Percentiles rank a stretch among this genome's conserved stretches.
Conservation (phyloP, 2,113 vertebrate genomes). For the Mormyrus lacerda region DNA sequence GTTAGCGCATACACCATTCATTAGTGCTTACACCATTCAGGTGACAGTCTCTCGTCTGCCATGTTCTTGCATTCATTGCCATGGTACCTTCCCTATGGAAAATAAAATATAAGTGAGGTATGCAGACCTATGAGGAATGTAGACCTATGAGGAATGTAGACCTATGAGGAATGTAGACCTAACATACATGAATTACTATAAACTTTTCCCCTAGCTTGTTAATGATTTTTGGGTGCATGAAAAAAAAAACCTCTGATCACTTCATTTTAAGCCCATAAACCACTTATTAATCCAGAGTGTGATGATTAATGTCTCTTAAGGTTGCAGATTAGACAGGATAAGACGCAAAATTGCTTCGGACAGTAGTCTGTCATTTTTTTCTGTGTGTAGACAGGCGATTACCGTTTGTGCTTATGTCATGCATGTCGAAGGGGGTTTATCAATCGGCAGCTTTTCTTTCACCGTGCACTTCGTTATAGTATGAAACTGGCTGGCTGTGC, state of each 20-base stretch:
- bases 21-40: not conserved
- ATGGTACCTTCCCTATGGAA: not conserved
- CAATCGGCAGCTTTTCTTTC: slow-evolving; percentile 28
- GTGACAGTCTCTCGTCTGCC: not conserved
- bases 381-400: slow-evolving; percentile 30
- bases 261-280: slow-evolving; percentile 81
- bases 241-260: slow-evolving; percentile 62
- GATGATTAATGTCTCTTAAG: slow-evolving; percentile 79
- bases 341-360: slow-evolving; percentile 69
- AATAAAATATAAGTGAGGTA: not conserved
- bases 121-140: too few species aligned
- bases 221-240: slow-evolving; percentile 53
- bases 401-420: slow-evolving; percentile 50
- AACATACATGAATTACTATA: not conserved
- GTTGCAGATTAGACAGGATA: slow-evolving; percentile 75
- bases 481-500: not conserved
- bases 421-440: slow-evolving; percentile 42
- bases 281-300: slow-evolving; percentile 74
- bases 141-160: too few species aligned
- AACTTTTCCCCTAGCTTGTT: slow-evolving; percentile 40
- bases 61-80: not conserved
- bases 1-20: not conserved
- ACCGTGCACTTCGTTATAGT: not conserved
- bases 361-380: slow-evolving; percentile 65
- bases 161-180: not conserved